Percentiles rank a stretch among this genome's conserved stretches.
Evolutionary conservation across 2,113 vertebrate species (phyloP).

Genomic region (Podarcis raffonei): DNA sequence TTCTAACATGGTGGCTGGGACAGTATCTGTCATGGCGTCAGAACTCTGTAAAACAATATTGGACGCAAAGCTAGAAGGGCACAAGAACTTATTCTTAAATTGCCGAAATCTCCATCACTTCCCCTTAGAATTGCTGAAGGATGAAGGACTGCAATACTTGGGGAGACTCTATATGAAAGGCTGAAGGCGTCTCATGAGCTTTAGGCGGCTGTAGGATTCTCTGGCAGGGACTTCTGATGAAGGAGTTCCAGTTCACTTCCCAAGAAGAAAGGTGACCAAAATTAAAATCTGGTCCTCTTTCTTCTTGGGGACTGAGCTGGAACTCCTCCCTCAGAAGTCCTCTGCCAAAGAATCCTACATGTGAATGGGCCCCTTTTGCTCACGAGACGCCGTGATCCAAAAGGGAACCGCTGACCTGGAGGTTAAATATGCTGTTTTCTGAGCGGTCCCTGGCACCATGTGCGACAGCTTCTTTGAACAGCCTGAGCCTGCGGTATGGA

Average conservation of each 20-base stretch:
- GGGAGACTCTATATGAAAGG: conserved; percentile 96
- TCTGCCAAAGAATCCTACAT: not conserved
- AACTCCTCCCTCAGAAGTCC: not conserved
- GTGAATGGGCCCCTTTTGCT: not conserved
- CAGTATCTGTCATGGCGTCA: conserved; percentile 83
- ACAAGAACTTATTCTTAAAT: conserved; percentile 96
- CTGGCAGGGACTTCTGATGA: fast-evolving
- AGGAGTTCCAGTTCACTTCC: not conserved
- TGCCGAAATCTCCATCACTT: conserved; percentile 92
- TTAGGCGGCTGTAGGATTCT: not conserved
- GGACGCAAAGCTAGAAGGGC: conserved; percentile 92
- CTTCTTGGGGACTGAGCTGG: not conserved
- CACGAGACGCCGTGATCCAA: not conserved
- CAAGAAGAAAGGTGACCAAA: not conserved
- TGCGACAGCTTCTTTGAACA: not conserved
- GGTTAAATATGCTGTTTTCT: not conserved
- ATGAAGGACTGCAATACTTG: conserved; percentile 92
- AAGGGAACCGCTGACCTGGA: not conserved
- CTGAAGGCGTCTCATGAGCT: no score
- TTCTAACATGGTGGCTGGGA: conserved; percentile 60
- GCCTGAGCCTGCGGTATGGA: not conserved
- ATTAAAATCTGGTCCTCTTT: not conserved
- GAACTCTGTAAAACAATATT: conserved; percentile 92
- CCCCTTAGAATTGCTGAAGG: conserved; percentile 90
- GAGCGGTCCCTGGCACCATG: not conserved